Evolutionary conservation across 2,797 vertebrate species (phyloP).

Genomic region (Luscinia luscinia): DNA sequence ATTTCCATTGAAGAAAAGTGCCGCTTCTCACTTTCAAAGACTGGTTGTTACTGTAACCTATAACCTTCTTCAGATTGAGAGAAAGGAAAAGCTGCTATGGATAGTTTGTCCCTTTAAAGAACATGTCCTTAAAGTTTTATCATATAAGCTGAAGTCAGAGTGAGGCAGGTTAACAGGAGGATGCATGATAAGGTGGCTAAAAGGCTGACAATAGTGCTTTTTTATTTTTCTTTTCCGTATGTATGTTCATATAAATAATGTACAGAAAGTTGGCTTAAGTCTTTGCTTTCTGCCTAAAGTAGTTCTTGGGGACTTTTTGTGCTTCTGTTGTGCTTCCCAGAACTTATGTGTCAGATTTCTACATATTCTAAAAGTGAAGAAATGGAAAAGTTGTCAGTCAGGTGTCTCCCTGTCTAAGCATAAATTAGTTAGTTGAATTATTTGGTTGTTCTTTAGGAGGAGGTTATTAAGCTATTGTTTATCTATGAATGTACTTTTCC

Average conservation of each 20-base stretch:
- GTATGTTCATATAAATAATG: neutral
- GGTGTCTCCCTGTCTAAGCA: neutral
- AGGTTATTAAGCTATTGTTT: neutral
- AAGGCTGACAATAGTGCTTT: neutral
- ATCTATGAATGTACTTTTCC: neutral
- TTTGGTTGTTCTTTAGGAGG: neutral
- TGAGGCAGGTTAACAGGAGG: neutral
- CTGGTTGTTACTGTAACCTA: neutral
- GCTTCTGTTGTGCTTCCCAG: neutral
- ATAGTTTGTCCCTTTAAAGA: neutral
- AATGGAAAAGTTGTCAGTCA: neutral
- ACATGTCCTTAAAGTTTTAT: neutral
- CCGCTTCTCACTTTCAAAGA: neutral
- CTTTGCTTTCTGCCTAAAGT: neutral
- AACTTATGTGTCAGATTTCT: neutral
- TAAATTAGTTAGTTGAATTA: neutral
- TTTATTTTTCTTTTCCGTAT: neutral
- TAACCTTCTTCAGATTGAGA: neutral
- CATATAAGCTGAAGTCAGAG: neutral
- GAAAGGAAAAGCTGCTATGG: neutral
- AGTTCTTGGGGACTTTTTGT: neutral
- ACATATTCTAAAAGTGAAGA: neutral
- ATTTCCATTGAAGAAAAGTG: neutral
- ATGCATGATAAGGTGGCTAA: neutral
- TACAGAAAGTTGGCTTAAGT: neutral